phyloP scores from a whole-genome alignment of 92 coral and sea anemone genomes.

The Epizoanthus ramosus region DNA sequence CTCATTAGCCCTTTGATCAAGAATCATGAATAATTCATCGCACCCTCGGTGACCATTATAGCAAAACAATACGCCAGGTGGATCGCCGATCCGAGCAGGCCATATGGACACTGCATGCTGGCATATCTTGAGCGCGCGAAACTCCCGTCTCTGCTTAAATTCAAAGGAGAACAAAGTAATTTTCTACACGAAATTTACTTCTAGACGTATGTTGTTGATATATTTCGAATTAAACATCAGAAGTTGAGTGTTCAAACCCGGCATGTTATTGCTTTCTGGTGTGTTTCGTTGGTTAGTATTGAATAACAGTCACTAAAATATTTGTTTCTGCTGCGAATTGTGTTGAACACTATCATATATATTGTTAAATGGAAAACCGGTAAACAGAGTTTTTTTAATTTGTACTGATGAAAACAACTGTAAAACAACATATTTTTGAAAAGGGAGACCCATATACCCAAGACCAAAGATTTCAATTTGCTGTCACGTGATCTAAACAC shows the following conservation, averaged over 20 bases:
- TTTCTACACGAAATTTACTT: constrained; percentile 1
- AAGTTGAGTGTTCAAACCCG: not conserved
- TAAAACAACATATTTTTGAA: not conserved
- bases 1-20: constrained; percentile 48
- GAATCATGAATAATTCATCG: constrained; percentile 41
- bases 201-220: not conserved
- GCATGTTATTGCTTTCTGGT: not conserved
- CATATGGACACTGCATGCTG: constrained; percentile 6
- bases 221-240: not conserved
- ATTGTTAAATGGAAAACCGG: too few species aligned
- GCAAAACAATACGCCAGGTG: constrained; percentile 39
- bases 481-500: constrained; percentile 26
- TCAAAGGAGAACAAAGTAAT: not conserved
- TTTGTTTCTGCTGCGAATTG: too few species aligned
- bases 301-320: not conserved
- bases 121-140: not conserved
- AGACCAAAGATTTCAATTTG: not conserved
- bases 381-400: too few species aligned
- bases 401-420: too few species aligned
- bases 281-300: too few species aligned
- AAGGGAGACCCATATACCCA: not conserved
- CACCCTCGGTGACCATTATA: constrained; percentile 1
- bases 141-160: not conserved
- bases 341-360: too few species aligned
- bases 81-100: not conserved